phyloP scores from a whole-genome alignment of 2,797 vertebrate species.

The Craterocephalus amniculus region DNA sequence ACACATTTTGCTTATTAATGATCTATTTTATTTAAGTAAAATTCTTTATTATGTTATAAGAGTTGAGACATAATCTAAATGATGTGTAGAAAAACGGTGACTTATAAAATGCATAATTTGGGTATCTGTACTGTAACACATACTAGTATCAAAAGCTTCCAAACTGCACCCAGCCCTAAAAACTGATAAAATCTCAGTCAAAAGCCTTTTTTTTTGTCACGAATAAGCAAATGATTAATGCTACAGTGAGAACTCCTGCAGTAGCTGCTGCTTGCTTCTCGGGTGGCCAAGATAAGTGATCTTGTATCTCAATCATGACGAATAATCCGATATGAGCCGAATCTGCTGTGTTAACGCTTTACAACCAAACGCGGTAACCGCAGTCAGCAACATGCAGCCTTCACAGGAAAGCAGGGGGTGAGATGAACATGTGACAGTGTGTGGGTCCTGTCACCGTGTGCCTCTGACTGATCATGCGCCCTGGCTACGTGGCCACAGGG shows the following conservation, averaged over 20 bases:
- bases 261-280: not conserved
- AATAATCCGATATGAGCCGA: not conserved
- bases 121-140: constrained; percentile 6
- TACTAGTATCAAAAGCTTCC: not conserved
- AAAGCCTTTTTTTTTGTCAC: not conserved
- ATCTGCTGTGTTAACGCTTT: not conserved
- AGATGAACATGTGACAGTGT: too few relatives aligned
- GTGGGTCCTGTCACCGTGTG: too few relatives aligned
- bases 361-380: not conserved
- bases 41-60: not conserved
- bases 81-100: not conserved
- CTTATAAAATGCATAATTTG: constrained; percentile 4
- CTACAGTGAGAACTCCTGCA: not conserved
- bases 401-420: not conserved
- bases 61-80: constrained; percentile 4
- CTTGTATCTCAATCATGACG: not conserved
- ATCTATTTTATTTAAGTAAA: not conserved
- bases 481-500: too few relatives aligned
- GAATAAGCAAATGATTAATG: not conserved
- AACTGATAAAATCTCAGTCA: not conserved
- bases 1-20: not conserved
- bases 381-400: not conserved
- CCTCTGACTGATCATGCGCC: too few relatives aligned
- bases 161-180: not conserved
- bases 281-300: not conserved